phyloP scores from a whole-genome alignment of 2,888 invertebrate genomes.

The Orchestes rusci region DNA sequence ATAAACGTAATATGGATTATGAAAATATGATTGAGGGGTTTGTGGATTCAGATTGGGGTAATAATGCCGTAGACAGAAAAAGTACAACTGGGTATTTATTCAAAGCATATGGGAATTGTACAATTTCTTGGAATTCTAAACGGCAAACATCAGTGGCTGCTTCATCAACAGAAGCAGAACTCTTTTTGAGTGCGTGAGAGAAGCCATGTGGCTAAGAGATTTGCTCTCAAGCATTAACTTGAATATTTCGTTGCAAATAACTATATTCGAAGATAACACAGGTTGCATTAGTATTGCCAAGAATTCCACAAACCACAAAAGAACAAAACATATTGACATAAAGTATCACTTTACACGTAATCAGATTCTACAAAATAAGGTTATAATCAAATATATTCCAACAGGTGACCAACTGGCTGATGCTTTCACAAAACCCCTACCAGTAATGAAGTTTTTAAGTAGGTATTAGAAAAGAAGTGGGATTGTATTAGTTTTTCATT shows the following conservation, averaged over 20 bases:
- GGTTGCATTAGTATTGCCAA: constrained; percentile 36
- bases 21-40: constrained; percentile 28
- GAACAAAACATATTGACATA: constrained; percentile 32
- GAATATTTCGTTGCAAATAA: constrained; percentile 1
- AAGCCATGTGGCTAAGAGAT: constrained; percentile 31
- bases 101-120: constrained; percentile 27
- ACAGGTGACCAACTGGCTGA: constrained; percentile 13
- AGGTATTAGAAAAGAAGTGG: background rate
- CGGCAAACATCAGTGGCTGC: constrained; percentile 25
- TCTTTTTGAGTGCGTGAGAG: constrained; percentile 28
- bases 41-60: constrained; percentile 33
- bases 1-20: constrained; percentile 21
- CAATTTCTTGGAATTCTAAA: constrained; percentile 33
- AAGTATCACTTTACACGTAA: constrained; percentile 21
- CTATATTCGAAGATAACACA: constrained; percentile 34
- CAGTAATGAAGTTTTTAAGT: background rate
- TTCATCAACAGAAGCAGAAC: constrained; percentile 26
- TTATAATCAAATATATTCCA: constrained; percentile 24
- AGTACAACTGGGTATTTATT: constrained; percentile 27
- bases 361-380: constrained; percentile 19
- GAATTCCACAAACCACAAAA: constrained; percentile 29
- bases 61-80: constrained; percentile 23
- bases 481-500: background rate
- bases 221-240: background rate
- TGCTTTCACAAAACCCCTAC: constrained; percentile 5